Evolutionary conservation across 2,113 vertebrate genomes (phyloP), one percentile per base, ranked within the genome.

Genomic region (Scalopus aquaticus): DNA sequence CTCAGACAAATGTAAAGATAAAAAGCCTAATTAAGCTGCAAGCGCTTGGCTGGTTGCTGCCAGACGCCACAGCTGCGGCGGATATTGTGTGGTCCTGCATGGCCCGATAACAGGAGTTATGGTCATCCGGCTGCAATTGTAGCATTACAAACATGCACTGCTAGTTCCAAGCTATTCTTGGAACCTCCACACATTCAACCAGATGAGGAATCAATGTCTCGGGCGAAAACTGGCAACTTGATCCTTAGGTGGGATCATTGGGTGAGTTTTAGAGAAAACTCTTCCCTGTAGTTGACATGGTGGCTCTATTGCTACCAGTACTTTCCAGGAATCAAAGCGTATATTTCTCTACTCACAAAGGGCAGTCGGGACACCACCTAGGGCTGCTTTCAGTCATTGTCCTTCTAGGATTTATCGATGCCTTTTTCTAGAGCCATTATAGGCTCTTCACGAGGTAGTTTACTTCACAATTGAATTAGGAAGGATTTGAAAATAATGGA

Each of bases 1-100:
- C 98, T 97, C 98, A 98, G 98, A 98, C 97, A 98, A 98, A 98
- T 97, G 97, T 97, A 98, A 98, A 99, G 98, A 98, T 98, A 98
- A 98, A 97, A 98, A 98, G 97, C 96, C 98, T 99, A 99, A 99
- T 99, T 99, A 99, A 99, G 98, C 98, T 96, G 95, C 97, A 95
- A 97, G 98, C 94, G 80, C 96, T 95, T 95, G 93, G 97, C 97
- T 96, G 86, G 98, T 95, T 95, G 97, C 95, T 98, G 98, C 98
- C 99, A 99, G 98, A 85, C 92, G 96, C 97, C 97, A 98, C 98
- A 99, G 99, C 99, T 99, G 99, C 95, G 96, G 95, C 94, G 96
- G 98, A 97, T 97, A 97, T 76, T 96, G 97, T 82, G 86, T 10
- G 83, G 95, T 82, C 93, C 84, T 24, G 70, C 2, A n/a, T 62